phyloP scores from a whole-genome alignment of 2,113 vertebrate genomes.

The Gallinago paraguaiae region DNA sequence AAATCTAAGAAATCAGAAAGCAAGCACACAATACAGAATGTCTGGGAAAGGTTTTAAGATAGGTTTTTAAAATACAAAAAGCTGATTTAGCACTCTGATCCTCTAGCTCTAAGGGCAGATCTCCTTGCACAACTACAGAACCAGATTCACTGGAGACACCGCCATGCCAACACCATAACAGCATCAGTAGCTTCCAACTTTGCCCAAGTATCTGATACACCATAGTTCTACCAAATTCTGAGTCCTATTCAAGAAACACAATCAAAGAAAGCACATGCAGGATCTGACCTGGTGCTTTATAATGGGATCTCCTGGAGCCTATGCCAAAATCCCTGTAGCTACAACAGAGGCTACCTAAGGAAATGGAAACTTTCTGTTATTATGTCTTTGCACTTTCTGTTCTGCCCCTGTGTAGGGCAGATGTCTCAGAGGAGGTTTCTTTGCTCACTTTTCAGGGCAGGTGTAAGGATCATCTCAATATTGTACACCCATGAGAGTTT shows the following conservation, averaged over 20 bases:
- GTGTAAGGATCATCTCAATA: not conserved
- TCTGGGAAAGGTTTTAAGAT: not conserved
- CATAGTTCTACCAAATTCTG: not conserved
- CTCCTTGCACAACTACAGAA: not conserved
- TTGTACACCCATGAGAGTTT: rapidly evolving
- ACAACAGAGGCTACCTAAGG: rapidly evolving
- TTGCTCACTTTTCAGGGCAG: not conserved
- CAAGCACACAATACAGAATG: rapidly evolving
- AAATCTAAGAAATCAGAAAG: not conserved
- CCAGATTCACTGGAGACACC: not conserved
- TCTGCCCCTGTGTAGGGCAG: not conserved
- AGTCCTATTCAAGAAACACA: not conserved
- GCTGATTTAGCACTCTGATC: not conserved
- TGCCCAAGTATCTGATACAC: not conserved
- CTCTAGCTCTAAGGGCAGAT: not conserved
- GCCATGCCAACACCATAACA: rapidly evolving
- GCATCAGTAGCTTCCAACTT: not conserved
- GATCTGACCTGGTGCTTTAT: not conserved
- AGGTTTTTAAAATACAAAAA: not conserved
- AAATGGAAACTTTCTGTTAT: not conserved
- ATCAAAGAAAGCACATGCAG: not conserved
- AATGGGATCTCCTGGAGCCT: not conserved
- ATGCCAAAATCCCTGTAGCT: not conserved
- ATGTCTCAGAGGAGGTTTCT: not conserved
- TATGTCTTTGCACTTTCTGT: not conserved